Base-by-base conservation (phyloP, 2,888 invertebrate species). In the Trypoxylon attenuatum region DNA sequence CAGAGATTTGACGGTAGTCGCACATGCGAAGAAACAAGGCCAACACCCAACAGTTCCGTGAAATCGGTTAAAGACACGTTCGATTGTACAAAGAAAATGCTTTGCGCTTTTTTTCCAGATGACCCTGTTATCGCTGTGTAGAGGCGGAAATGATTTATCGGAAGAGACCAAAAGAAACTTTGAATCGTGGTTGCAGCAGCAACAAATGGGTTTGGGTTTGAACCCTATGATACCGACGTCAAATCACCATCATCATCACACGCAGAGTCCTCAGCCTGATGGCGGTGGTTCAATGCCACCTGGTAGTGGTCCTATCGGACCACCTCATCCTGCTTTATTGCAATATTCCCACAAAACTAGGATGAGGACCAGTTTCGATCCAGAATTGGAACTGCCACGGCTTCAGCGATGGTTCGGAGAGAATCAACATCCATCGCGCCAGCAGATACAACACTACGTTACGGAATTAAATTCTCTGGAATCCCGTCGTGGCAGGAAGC, bases 311-410 rank as follows among this genome's bases (percentile, higher is more conserved):
- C 15, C 89, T 88, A 76, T 89, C 88, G 64, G 92, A 89, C 78
- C 83, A 15, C 83, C 83, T 21, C 94, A 94, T 83, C 94, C 94
- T 4, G 93, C 93, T 3, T 88, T 94, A 78, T 93, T 86, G 23
- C 84, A 86, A 49, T 87, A 84, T 61, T 85, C 87, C 21, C 96
- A 95, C 85, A 96, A 96, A 88, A 96, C 96, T 2, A 91, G 98
- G 80, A 97, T 98, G 96, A 91, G 98, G 73, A 98, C 98, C 15
- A 97, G 97, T 83, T 98, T 98, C 82, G 98, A 98, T 88, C 97
- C 98, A 0, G 98, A 98, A 88, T 90, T 97, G 81, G 99, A 99
- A 88, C 88, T 99, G 69, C 98, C 99, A 0, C 96, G 97, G 82
- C 88, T 99, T 52, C 98, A 99, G 85, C 91, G 95, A 76, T 99